Percentiles rank a stretch among this genome's conserved stretches.
Conservation (phyloP, 2,888 invertebrate species). For the Hypomecis atomaria region DNA sequence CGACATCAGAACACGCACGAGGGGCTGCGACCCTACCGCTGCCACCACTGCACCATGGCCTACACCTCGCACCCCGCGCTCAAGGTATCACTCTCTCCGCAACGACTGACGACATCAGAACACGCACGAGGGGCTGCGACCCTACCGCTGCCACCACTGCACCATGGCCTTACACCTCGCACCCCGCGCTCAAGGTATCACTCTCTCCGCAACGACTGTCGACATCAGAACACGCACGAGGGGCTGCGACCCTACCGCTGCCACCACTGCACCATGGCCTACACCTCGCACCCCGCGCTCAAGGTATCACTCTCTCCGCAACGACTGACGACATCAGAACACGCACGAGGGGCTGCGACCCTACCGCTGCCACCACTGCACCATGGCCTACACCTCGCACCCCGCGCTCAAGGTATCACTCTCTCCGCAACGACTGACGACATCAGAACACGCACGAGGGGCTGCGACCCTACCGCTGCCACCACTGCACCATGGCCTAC, state of each 20-base stretch:
- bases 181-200: too few species aligned
- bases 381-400: conserved; percentile 62
- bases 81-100: too few species aligned
- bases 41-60: conserved; percentile 58
- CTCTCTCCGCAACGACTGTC: too few species aligned
- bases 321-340: conserved; percentile 56
- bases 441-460: conserved; percentile 65
- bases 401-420: too few species aligned
- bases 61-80: conserved; percentile 56
- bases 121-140: conserved; percentile 65
- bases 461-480: conserved; percentile 63
- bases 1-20: conserved; percentile 62
- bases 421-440: too few species aligned
- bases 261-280: conserved; percentile 58
- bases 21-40: conserved; percentile 66
- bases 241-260: conserved; percentile 68
- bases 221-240: too few species aligned
- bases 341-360: conserved; percentile 68
- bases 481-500: conserved; percentile 61
- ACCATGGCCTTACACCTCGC: conserved; percentile 64
- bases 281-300: too few species aligned
- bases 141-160: conserved; percentile 62
- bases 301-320: conserved; percentile 47
- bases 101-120: too few species aligned
- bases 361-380: conserved; percentile 60